Conservation (phyloP, 2,113 vertebrate genomes). For the Henicopernis longicauda region DNA sequence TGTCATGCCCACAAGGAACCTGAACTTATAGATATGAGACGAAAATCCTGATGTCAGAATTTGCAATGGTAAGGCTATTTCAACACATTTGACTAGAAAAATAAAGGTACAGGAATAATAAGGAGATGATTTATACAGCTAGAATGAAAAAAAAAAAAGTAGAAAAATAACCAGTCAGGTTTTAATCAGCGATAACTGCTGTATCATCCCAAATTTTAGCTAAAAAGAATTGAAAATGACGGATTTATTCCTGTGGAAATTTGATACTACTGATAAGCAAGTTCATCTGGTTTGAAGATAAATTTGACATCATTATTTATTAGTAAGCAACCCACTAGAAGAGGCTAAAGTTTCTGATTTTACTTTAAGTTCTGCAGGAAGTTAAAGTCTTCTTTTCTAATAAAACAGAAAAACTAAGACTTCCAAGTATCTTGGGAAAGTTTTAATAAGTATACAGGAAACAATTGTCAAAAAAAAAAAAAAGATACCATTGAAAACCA, state of each 20-base stretch:
- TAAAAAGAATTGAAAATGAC: not conserved
- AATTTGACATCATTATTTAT: not conserved
- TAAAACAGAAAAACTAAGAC: not conserved
- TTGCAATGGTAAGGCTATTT: not conserved
- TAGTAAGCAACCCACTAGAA: not conserved
- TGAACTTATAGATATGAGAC: not conserved
- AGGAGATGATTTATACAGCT: not conserved
- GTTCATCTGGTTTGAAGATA: not conserved
- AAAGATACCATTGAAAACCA: not conserved
- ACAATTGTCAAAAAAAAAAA: not conserved
- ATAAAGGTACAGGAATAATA: not conserved
- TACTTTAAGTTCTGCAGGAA: not conserved
- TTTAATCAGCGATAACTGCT: not conserved
- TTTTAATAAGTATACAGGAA: not conserved
- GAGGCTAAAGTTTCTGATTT: not conserved
- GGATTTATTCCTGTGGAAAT: not conserved
- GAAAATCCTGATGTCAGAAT: not conserved
- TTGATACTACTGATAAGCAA: not conserved
- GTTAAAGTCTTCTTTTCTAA: not conserved
- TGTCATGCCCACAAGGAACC: not conserved
- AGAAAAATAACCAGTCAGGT: not conserved
- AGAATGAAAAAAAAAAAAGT: not conserved
- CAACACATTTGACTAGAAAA: not conserved
- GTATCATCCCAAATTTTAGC: accelerated
- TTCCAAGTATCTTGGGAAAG: not conserved